These are phyloP conservation scores for Parambassis ranga DNA, from an alignment of 2,797 vertebrate genomes.

Conservation along the genomic window DNA sequence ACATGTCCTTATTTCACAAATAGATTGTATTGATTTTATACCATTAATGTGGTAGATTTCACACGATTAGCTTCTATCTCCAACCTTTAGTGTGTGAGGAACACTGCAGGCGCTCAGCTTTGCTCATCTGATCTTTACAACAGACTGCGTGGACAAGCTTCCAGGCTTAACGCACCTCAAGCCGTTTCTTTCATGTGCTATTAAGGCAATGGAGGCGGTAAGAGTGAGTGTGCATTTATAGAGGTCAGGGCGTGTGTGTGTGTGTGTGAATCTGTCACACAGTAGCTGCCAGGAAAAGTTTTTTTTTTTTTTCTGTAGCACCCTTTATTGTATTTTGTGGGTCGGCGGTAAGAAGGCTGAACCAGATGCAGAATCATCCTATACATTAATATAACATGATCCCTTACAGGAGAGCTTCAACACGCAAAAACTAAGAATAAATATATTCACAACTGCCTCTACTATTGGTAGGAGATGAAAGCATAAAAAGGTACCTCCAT, in stretches of 20 bases:
- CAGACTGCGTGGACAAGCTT: conserved; percentile 44
- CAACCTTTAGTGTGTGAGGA: conserved; percentile 27
- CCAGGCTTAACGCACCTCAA: conserved; percentile 52
- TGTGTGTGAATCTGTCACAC: conserved; percentile 25
- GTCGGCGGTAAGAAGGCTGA: conserved; percentile 81
- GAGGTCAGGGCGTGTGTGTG: conserved; percentile 27
- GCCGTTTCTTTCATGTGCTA: conserved; percentile 59
- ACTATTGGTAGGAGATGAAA: conserved; percentile 79
- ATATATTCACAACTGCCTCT: conserved; percentile 86
- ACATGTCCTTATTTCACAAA: conserved; percentile 62
- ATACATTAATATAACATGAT: conserved; percentile 84
- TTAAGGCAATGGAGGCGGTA: conserved; percentile 26
- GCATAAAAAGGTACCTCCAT: conserved; percentile 77
- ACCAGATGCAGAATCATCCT: conserved; percentile 84
- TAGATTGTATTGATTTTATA: conserved; percentile 68
- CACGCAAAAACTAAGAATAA: conserved; percentile 87
- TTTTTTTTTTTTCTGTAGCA: conserved; percentile 67
- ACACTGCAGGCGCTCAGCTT: conserved; percentile 44
- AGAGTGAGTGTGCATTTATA: conserved; percentile 35
- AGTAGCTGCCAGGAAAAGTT: conserved; percentile 22
- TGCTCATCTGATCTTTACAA: conserved; percentile 57
- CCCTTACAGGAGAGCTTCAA: conserved; percentile 82
- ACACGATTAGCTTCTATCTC: conserved; percentile 52
- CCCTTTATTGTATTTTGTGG: conserved; percentile 81
- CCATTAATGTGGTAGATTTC: conserved; percentile 60